A percentile compares a stretch with the other conserved stretches of the same genome.
These are phyloP conservation scores for rabbit (Oryctolagus cuniculus) DNA, from an alignment of 2,113 vertebrate genomes.

Conservation along the genomic window DNA sequence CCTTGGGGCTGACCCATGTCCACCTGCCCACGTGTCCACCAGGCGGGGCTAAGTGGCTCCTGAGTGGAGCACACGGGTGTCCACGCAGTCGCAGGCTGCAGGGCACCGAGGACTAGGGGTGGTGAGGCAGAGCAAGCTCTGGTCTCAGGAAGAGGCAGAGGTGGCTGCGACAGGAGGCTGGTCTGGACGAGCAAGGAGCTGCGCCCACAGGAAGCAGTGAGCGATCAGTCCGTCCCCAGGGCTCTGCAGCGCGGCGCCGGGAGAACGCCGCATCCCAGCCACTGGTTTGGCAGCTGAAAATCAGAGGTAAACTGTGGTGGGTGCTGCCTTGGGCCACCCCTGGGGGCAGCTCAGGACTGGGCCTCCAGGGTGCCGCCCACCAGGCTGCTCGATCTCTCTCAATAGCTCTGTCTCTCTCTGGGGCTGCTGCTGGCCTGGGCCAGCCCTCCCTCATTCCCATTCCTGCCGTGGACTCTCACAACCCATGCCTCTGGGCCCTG, in stretches of 20 bases:
- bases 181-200: not conserved
- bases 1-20: not conserved
- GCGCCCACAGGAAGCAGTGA: not conserved
- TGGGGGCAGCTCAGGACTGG: fast-evolving
- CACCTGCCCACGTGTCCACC: not conserved
- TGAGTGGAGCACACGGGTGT: too few relatives aligned
- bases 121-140: not conserved
- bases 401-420: not conserved
- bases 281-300: not conserved
- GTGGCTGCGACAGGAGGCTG: not conserved
- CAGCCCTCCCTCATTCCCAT: fast-evolving
- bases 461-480: not conserved
- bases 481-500: not conserved
- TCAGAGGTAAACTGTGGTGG: not conserved
- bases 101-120: not conserved
- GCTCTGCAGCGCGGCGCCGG: not conserved
- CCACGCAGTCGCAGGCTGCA: too few relatives aligned
- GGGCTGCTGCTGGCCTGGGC: not conserved
- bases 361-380: not conserved
- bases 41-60: too few relatives aligned
- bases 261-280: not conserved
- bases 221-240: too few relatives aligned
- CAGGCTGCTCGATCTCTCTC: not conserved
- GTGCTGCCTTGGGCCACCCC: fast-evolving
- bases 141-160: too few relatives aligned